Percentiles rank a stretch among this genome's conserved stretches.
Conservation (phyloP, 2,113 vertebrate species). For the Cyrtonyx montezumae region DNA sequence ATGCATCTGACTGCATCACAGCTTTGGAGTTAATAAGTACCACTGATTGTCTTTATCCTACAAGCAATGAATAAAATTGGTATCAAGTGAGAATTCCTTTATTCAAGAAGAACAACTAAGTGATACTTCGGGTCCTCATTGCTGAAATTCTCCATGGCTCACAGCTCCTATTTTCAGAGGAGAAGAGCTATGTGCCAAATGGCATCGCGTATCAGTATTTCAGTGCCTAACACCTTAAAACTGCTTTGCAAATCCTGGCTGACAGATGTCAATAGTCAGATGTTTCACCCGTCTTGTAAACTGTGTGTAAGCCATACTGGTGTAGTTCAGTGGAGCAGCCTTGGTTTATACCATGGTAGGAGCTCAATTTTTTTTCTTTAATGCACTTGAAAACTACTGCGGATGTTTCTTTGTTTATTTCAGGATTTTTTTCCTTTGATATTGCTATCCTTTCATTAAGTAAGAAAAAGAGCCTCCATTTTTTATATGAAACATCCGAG, state of each 20-base stretch:
- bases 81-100: not conserved
- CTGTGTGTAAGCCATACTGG: not conserved
- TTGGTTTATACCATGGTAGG: not conserved
- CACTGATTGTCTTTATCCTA: not conserved
- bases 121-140: not conserved
- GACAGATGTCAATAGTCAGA: not conserved
- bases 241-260: not conserved
- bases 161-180: not conserved
- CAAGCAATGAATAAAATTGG: not conserved
- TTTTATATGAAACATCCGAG: not conserved
- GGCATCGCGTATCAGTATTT: not conserved
- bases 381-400: not conserved
- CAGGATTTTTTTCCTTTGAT: not conserved
- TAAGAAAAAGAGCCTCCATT: not conserved
- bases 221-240: not conserved
- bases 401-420: not conserved
- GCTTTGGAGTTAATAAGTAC: not conserved
- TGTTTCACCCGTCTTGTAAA: not conserved
- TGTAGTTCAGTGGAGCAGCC: not conserved
- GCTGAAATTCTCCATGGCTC: not conserved
- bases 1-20: not conserved
- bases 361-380: not conserved
- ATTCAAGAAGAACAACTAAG: not conserved
- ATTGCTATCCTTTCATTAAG: not conserved
- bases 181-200: not conserved